These are phyloP conservation scores for Tiliqua scincoides DNA, from an alignment of 2,113 vertebrate species.

Conservation along the genomic window DNA sequence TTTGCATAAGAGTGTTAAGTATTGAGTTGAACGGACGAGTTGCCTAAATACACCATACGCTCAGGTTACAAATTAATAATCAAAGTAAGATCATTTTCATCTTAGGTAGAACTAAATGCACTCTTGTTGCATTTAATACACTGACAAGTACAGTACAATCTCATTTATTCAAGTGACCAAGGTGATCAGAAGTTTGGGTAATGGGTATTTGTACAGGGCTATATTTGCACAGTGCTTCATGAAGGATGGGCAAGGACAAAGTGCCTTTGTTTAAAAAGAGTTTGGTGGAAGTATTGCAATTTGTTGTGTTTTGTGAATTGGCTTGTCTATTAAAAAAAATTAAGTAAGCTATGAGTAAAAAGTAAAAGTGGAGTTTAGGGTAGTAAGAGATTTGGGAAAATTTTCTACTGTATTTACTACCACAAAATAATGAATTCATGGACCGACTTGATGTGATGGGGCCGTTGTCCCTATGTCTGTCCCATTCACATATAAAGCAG, in stretches of 20 bases:
- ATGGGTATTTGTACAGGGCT: background rate
- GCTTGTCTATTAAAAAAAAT: background rate
- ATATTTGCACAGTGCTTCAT: background rate
- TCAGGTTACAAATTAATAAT: slow-evolving; percentile 6
- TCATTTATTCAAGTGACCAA: background rate
- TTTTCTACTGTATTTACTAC: background rate
- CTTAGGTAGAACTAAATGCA: background rate
- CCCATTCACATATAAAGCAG: background rate
- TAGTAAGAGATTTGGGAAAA: background rate
- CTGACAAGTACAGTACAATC: background rate
- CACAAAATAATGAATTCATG: background rate
- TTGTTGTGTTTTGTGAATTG: background rate
- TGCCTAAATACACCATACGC: background rate
- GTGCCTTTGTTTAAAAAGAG: background rate
- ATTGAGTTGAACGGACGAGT: background rate
- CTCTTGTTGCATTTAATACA: background rate
- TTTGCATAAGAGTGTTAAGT: background rate
- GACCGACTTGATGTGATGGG: too few species aligned
- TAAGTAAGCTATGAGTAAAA: background rate
- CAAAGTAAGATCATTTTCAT: background rate
- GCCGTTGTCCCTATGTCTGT: background rate
- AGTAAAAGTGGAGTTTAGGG: background rate
- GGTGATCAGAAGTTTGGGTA: background rate
- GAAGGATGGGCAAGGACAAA: background rate
- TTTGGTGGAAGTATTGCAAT: background rate